Percentiles rank a stretch among this genome's conserved stretches.
phyloP scores from a whole-genome alignment of 2,113 vertebrate genomes.

The Microcebus ravelobensis region DNA sequence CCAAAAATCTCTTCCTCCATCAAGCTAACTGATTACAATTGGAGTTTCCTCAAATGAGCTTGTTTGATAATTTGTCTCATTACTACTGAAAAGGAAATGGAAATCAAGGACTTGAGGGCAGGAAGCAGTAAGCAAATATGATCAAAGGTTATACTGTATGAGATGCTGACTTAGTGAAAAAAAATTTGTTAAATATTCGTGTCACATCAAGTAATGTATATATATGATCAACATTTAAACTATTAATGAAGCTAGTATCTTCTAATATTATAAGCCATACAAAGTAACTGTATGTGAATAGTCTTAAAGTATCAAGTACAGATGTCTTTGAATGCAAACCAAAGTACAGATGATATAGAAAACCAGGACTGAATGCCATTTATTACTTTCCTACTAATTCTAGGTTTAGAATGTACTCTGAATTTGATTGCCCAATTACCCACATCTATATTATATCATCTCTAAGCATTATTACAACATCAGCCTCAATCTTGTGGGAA shows the following conservation, averaged over 20 bases:
- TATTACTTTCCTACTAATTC: conserved; percentile 81
- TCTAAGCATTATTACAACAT: conserved; percentile 79
- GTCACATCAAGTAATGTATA: conserved; percentile 17
- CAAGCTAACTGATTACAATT: conserved; percentile 74
- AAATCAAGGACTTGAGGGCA: conserved; percentile 70
- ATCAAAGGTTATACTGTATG: conserved; percentile 67
- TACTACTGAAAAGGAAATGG: conserved; percentile 76
- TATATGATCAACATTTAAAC: conserved; percentile 54
- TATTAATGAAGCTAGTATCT: conserved; percentile 28
- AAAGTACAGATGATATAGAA: conserved; percentile 64
- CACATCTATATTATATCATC: conserved; percentile 68
- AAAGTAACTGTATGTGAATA: conserved; percentile 62
- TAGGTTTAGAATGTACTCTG: conserved; percentile 80
- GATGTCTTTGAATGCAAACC: conserved; percentile 71
- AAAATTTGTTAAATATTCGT: neutral
- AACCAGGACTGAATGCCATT: conserved; percentile 51
- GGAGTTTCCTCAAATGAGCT: conserved; percentile 76
- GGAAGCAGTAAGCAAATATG: conserved; percentile 70
- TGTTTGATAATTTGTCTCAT: conserved; percentile 78
- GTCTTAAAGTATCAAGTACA: conserved; percentile 21
- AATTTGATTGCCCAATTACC: conserved; percentile 76
- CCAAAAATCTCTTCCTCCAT: conserved; percentile 65
- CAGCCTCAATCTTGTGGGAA: conserved; percentile 73
- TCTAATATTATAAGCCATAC: conserved; percentile 40
- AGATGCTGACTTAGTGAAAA: conserved; percentile 51